Base-by-base conservation (phyloP, 1,140 invertebrate genomes). In the Drosophila melanica region DNA sequence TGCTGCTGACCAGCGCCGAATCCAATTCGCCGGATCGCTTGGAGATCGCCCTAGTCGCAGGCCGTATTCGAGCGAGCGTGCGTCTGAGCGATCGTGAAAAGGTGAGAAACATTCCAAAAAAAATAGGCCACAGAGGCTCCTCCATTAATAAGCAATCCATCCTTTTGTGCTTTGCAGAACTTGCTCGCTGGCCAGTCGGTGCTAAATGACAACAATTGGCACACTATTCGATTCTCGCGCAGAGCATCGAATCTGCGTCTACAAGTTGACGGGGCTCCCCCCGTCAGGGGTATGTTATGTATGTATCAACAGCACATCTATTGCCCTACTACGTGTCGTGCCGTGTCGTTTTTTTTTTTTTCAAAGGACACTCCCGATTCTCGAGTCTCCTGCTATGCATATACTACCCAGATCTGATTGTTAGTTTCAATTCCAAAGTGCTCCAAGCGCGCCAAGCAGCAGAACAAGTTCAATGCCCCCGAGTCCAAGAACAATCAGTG, bases 171-270 rank as follows among this genome's bases (percentile, higher is more conserved):
- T 20, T 82, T 76, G 23, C 93, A 98, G 97, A 95, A 95, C 41
- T 92, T 98, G n/a, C 93, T 95, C 60, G 95, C 95, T 42, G 97
- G 97, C 18, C 94, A 96, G 81, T 94, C 94, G 65, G 95, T 96
- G 55, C 92, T 98, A 30, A 98, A 98, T 90, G 98, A 99, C 91
- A 97, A 98, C 90, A 95, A 96, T 90, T 99, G 98, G 98, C 98
- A 99, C 92, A 97, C 97, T 3, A 94, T 98, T 23, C 94, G 95
- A 44, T 96, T 99, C 81, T 96, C 96, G 2, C 94, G 98, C 59
- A 94, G 97, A 79, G 97, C 97, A 1, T 95, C 95, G 8, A 95
- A 95, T 87, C 93, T 99, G 42, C 95, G 96, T 80, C 94, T 99
- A 44, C 95, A 96, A 92, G 94, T 98, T 64, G 98, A 99, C 93